Percentiles rank a stretch among this genome's conserved stretches.
These are phyloP conservation scores for Neodiprion lecontei DNA, from an alignment of 1,140 invertebrate genomes.

Conservation along the genomic window DNA sequence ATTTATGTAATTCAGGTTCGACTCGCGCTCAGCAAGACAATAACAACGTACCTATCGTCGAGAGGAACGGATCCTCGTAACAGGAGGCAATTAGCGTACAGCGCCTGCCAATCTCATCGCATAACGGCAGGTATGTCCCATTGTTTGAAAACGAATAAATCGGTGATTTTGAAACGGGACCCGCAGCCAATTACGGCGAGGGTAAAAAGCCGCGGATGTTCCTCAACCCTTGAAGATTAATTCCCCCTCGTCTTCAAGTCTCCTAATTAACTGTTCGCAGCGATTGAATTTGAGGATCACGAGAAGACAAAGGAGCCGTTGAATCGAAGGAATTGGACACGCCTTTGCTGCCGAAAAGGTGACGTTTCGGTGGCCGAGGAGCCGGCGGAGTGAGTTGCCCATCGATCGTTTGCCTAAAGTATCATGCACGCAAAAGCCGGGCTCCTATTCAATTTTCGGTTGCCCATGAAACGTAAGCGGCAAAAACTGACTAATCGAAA, in stretches of 20 bases:
- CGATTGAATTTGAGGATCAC: slow-evolving; percentile 46
- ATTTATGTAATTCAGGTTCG: slow-evolving; percentile 57
- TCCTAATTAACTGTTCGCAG: background rate
- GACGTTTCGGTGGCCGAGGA: slow-evolving; percentile 41
- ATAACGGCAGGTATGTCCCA: slow-evolving; percentile 44
- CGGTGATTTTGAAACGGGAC: background rate
- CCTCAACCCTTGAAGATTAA: background rate
- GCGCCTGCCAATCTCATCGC: slow-evolving; percentile 50
- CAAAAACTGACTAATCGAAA: no score
- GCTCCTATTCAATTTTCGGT: no score
- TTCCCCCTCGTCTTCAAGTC: background rate
- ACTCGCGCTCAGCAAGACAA: slow-evolving; percentile 64
- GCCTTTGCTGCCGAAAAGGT: slow-evolving; percentile 42
- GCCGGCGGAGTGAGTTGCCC: slow-evolving; percentile 44
- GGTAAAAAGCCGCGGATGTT: background rate
- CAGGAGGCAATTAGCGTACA: slow-evolving; percentile 60
- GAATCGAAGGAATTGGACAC: slow-evolving; percentile 35
- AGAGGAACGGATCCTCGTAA: slow-evolving; percentile 58
- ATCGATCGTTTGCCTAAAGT: no score
- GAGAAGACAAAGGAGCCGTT: slow-evolving; percentile 24
- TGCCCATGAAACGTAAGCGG: no score
- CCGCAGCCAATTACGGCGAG: background rate
- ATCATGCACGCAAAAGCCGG: no score
- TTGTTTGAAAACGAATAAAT: background rate
- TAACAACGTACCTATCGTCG: slow-evolving; percentile 64